Percentiles rank a stretch among this genome's conserved stretches.
phyloP scores from a whole-genome alignment of 2,797 vertebrate species.

The Enteromius mattozi region DNA sequence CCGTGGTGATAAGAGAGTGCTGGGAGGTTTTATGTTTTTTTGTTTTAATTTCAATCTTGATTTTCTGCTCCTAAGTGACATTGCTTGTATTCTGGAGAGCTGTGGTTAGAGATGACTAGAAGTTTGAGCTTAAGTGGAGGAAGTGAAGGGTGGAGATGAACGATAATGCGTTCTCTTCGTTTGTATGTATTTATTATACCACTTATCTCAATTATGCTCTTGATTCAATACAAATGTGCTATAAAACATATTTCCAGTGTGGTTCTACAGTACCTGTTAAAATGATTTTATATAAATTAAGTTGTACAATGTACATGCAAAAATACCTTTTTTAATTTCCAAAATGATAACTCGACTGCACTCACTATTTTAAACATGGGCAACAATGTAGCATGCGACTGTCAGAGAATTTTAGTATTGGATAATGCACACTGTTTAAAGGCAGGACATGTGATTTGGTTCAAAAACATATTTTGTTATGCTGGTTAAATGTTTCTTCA shows the following conservation, averaged over 20 bases:
- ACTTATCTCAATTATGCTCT: neutral
- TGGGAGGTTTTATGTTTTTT: conserved; percentile 25
- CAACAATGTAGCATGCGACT: neutral
- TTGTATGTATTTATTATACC: neutral
- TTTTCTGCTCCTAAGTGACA: conserved; percentile 20
- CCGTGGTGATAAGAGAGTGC: conserved; percentile 38
- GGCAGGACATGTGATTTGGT: neutral
- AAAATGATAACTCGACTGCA: neutral
- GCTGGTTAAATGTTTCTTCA: neutral
- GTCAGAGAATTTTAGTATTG: neutral
- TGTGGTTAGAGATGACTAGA: conserved; percentile 8
- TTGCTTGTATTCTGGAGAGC: neutral
- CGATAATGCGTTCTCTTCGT: conserved; percentile 14
- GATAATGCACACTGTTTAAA: neutral
- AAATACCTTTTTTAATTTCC: neutral
- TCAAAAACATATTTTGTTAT: neutral
- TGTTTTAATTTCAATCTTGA: conserved; percentile 26
- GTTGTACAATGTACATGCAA: neutral
- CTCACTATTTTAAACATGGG: neutral
- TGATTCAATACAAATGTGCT: neutral
- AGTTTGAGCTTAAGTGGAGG: neutral
- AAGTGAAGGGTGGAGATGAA: neutral
- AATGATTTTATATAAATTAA: neutral
- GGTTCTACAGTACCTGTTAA: neutral
- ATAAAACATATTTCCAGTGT: neutral